A percentile compares a stretch with the other conserved stretches of the same genome.
Evolutionary conservation across 2,113 vertebrate genomes (phyloP).

Genomic region (Caranx melampygus): DNA sequence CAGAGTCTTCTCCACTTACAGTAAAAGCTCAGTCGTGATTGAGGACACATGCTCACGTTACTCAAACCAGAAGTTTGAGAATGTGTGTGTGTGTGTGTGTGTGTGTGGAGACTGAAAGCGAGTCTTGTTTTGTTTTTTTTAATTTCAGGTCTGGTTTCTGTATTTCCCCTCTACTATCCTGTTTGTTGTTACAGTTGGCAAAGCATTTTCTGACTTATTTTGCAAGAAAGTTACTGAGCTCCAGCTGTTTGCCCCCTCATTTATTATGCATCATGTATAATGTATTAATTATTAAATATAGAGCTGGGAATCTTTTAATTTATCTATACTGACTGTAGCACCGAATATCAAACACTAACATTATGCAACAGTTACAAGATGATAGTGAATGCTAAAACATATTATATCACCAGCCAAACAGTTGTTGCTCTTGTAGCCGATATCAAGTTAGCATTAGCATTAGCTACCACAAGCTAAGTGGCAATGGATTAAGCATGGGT

Average conservation of each 20-base stretch:
- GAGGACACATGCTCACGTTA: not conserved
- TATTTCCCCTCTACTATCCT: not conserved
- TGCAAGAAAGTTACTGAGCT: not conserved
- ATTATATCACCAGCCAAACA: not conserved
- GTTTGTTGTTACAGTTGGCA: not conserved
- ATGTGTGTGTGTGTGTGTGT: too few relatives aligned
- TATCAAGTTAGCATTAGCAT: too few relatives aligned
- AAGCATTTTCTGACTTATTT: not conserved
- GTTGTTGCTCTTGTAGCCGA: too few relatives aligned
- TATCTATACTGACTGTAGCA: not conserved
- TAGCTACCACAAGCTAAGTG: too few relatives aligned
- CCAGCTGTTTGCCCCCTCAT: not conserved
- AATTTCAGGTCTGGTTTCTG: not conserved
- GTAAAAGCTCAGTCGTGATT: constrained; percentile 17
- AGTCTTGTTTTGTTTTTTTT: not conserved
- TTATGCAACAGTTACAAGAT: too few relatives aligned
- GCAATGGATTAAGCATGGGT: not conserved
- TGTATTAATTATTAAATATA: too few relatives aligned
- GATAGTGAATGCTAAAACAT: not conserved
- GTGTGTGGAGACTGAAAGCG: too few relatives aligned
- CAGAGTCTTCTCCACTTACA: constrained; percentile 29
- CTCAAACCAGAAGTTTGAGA: constrained; percentile 12
- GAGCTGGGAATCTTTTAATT: not conserved
- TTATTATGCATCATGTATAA: not conserved
- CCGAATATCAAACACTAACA: not conserved